Base-by-base conservation (phyloP, 2,888 invertebrate species). In the Apotomis betuletana region DNA sequence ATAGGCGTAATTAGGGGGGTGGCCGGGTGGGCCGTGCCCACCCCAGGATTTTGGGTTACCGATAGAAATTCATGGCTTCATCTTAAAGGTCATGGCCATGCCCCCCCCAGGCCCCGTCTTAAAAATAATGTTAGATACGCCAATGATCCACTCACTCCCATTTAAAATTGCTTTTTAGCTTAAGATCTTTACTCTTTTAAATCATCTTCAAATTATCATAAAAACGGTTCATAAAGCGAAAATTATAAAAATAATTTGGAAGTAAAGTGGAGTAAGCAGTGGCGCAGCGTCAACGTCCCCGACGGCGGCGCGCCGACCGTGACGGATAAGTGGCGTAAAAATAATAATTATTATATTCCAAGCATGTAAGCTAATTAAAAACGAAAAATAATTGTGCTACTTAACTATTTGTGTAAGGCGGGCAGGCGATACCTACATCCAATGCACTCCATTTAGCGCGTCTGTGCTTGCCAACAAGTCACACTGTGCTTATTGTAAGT, bases 341-440 rank as follows among this genome's bases (percentile, higher is more conserved):
- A 87, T 85, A 87, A 87, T 88, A 84, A 90, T 89, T 87, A 88
- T 86, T 87, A 58, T 68, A 72, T 72, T 87, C 79, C 82, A 84
- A 83, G 82, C 84, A 82, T 81, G 85, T 81, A 79, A 84, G 80
- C 86, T 90, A 90, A 91, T 91, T 91, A 90, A 82, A 79, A 80
- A 77, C 75, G 77, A 83, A 85, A 86, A 84, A 86, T 85, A 77
- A 74, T 83, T 82, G 80, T 79, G 76, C 77, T 74, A 75, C 75
- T 65, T 65, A n/a, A n/a, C n/a, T n/a, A 73, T 65, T 64, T 69
- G 60, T 54, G 49, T 44, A 38, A 54, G n/a, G 55, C 36, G 5
- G 46, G 12, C 27, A 49, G n/a, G 55, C 54, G 54, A 59, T 27
- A 27, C 27, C 27, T 54, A 54, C 49, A 60, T 60, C 60, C 61